Percentiles rank a stretch among this genome's conserved stretches.
Evolutionary conservation across 2,888 invertebrate species (phyloP).

Genomic region (Drosophila prostipennis): DNA sequence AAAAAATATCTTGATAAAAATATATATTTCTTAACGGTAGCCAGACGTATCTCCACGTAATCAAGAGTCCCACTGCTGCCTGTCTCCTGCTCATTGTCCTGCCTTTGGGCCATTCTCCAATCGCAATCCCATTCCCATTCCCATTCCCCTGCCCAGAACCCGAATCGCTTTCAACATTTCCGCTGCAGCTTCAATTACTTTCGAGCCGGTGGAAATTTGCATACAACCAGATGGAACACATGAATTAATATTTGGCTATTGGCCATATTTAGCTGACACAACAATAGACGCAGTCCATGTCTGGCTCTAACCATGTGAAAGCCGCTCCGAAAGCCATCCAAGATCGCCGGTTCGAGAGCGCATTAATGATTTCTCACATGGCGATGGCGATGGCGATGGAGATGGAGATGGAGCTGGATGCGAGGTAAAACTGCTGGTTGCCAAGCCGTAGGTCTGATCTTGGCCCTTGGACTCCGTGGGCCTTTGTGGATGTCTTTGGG

Average conservation of each 20-base stretch:
- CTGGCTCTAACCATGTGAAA: constrained; percentile 61
- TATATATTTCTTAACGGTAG: not conserved
- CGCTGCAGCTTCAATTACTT: constrained; percentile 67
- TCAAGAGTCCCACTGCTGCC: constrained; percentile 9
- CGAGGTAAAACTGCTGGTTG: constrained; percentile 3
- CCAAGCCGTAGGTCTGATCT: constrained; percentile 28
- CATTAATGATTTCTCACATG: constrained; percentile 74
- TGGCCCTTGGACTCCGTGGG: constrained; percentile 27
- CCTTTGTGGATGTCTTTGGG: constrained; percentile 38
- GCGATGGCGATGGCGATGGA: constrained; percentile 38
- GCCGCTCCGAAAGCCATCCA: constrained; percentile 52
- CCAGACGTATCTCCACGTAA: not conserved
- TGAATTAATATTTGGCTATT: constrained; percentile 78
- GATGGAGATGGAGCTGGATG: not conserved
- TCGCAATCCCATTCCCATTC: not conserved
- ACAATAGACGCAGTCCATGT: constrained; percentile 58
- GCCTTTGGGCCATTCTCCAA: constrained; percentile 23
- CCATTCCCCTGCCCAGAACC: constrained; percentile 21
- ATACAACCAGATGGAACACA: constrained; percentile 66
- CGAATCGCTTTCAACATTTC: constrained; percentile 67
- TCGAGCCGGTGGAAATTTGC: constrained; percentile 61
- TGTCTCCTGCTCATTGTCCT: constrained; percentile 37
- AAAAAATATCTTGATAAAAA: not conserved
- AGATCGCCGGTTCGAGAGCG: constrained; percentile 43
- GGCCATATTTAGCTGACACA: constrained; percentile 78